phyloP scores from a whole-genome alignment of 1,140 invertebrate species.

The Panagrolaimus sp. region DNA sequence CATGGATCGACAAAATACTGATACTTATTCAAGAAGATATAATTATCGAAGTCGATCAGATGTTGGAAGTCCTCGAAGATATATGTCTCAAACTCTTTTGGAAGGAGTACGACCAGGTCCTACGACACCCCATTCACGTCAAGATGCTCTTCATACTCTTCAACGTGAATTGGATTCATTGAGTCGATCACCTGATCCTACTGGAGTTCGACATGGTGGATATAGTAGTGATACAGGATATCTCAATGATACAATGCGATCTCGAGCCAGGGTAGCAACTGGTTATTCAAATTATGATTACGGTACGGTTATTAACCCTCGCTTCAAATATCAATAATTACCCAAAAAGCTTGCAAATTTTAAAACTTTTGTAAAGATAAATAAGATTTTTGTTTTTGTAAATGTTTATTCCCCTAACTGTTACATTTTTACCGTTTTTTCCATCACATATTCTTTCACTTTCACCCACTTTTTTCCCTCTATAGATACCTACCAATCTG shows the following conservation, averaged over 20 bases:
- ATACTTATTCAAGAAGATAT: slow-evolving; percentile 47
- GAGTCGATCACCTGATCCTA: slow-evolving; percentile 49
- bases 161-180: slow-evolving; percentile 55
- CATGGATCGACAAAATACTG: slow-evolving; percentile 38
- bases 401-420: not conserved
- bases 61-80: slow-evolving; percentile 50
- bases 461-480: slow-evolving; percentile 14
- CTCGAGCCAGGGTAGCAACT: slow-evolving; percentile 18
- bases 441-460: slow-evolving; percentile 1
- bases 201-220: slow-evolving; percentile 28
- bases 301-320: slow-evolving; percentile 32
- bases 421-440: not conserved
- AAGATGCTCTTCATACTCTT: slow-evolving; percentile 50
- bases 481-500: slow-evolving; percentile 12
- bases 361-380: not conserved
- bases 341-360: slow-evolving; percentile 12
- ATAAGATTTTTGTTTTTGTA: not conserved
- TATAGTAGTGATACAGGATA: slow-evolving; percentile 48
- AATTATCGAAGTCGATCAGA: slow-evolving; percentile 57
- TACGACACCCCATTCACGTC: slow-evolving; percentile 39
- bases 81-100: slow-evolving; percentile 55
- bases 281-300: slow-evolving; percentile 52
- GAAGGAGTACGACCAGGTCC: slow-evolving; percentile 54
- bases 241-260: slow-evolving; percentile 45
- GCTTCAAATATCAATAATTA: not conserved